Percentiles rank a stretch among this genome's conserved stretches.
phyloP scores from a whole-genome alignment of 2,888 invertebrate species.

The Athetis lepigone region DNA sequence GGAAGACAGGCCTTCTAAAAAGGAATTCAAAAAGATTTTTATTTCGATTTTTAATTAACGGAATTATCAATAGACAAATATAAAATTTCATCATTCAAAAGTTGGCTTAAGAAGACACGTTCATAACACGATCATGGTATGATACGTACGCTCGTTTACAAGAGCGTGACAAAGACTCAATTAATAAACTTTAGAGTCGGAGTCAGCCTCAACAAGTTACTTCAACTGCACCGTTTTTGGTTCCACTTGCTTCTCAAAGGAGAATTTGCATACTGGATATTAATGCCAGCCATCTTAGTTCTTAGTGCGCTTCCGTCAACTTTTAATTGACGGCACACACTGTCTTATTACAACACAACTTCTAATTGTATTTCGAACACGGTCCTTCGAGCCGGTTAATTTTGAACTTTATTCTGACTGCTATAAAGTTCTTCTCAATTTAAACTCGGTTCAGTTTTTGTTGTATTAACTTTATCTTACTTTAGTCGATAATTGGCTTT shows the following conservation, averaged over 20 bases:
- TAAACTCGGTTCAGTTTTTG: not conserved
- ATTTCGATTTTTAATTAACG: too few relatives aligned
- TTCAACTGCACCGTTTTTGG: constrained; percentile 32
- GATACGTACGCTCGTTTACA: constrained; percentile 4
- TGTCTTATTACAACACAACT: not conserved
- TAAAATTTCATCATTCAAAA: too few relatives aligned
- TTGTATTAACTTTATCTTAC: too few relatives aligned
- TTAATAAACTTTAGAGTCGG: constrained; percentile 56
- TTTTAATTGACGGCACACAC: constrained; percentile 45
- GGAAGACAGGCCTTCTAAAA: too few relatives aligned
- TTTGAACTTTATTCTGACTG: not conserved
- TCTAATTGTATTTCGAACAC: not conserved
- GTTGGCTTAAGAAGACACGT: too few relatives aligned
- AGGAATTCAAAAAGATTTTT: too few relatives aligned
- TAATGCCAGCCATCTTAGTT: constrained; percentile 22
- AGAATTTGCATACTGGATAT: constrained; percentile 53
- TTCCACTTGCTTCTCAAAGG: constrained; percentile 37
- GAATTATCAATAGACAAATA: too few relatives aligned
- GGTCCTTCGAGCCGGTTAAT: not conserved
- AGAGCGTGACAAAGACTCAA: constrained; percentile 50
- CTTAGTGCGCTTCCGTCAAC: constrained; percentile 17
- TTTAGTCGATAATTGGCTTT: not conserved
- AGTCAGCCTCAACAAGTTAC: constrained; percentile 40
- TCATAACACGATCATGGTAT: not conserved
- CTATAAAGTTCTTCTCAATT: not conserved